A percentile compares a stretch with the other conserved stretches of the same genome.
Conservation (phyloP, 2,113 vertebrate genomes). For the Solea senegalensis region DNA sequence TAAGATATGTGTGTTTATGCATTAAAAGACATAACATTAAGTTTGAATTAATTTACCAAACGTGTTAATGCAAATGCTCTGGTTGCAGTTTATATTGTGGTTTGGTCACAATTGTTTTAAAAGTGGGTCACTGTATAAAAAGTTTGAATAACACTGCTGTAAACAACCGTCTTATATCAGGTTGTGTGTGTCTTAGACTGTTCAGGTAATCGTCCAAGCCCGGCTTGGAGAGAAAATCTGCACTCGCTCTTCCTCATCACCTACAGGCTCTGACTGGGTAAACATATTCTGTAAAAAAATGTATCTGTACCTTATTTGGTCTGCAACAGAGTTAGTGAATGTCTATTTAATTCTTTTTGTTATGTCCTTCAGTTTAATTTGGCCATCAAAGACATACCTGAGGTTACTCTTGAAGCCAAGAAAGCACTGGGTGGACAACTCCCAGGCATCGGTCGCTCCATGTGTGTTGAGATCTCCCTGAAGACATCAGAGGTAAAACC, state of each 20-base stretch:
- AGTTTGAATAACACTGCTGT: neutral
- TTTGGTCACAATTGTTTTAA: no score
- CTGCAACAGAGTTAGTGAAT: neutral
- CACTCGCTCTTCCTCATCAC: conserved; percentile 94
- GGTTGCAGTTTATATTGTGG: no score
- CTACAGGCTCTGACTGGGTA: conserved; percentile 99
- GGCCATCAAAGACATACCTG: conserved; percentile 98
- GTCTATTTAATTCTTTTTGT: neutral
- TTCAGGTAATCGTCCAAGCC: conserved; percentile 98
- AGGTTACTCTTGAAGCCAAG: conserved; percentile 99
- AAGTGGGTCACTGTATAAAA: no score
- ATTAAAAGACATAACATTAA: no score
- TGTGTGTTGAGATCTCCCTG: conserved; percentile 99
- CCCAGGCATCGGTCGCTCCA: conserved; percentile 92
- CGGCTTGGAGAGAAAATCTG: conserved; percentile 97
- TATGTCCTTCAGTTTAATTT: conserved; percentile 89
- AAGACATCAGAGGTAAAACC: conserved; percentile 95
- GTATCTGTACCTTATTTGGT: neutral
- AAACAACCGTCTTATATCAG: neutral
- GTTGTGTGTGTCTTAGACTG: conserved; percentile 81
- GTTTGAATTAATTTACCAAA: no score
- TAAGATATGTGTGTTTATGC: no score
- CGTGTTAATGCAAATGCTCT: no score
- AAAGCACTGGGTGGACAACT: conserved; percentile 96
- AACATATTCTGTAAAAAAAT: conserved; percentile 18